Conservation (phyloP, 2,888 invertebrate species). For the Dynastes hyllus region DNA sequence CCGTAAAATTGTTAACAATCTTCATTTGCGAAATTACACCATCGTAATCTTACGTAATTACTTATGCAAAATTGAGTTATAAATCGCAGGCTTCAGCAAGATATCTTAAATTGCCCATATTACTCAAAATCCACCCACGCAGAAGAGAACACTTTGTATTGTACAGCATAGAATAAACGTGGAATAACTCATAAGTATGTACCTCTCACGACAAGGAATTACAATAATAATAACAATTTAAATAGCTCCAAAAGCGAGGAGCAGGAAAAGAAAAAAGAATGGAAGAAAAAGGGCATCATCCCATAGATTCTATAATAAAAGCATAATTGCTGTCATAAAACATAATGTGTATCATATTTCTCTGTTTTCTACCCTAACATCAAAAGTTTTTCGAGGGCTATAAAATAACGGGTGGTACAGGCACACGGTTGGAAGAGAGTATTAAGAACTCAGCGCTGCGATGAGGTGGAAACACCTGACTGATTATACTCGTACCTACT, state of each 20-base stretch:
- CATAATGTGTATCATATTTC: conserved; percentile 56
- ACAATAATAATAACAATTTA: conserved; percentile 24
- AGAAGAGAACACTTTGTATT: too few relatives aligned
- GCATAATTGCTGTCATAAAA: conserved; percentile 54
- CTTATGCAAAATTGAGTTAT: conserved; percentile 1
- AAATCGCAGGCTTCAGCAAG: neutral
- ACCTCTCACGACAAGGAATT: conserved; percentile 5
- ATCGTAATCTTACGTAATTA: neutral
- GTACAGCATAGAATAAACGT: neutral
- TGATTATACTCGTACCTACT: conserved; percentile 59
- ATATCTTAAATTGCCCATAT: neutral
- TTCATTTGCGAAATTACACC: neutral
- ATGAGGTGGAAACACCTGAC: conserved; percentile 55
- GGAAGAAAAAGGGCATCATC: conserved; percentile 1
- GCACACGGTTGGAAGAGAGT: conserved; percentile 1
- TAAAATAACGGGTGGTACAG: conserved; percentile 43
- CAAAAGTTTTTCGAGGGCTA: conserved; percentile 45
- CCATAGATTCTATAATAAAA: conserved; percentile 37
- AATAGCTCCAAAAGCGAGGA: neutral
- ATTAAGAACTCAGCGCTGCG: conserved; percentile 23
- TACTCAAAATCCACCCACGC: too few relatives aligned
- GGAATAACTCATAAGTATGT: neutral
- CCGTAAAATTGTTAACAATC: conserved; percentile 4
- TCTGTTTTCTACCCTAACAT: conserved; percentile 49
- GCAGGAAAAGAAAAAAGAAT: neutral